Conservation (phyloP, 2,113 vertebrate species). For the Thamnophis sirtalis region DNA sequence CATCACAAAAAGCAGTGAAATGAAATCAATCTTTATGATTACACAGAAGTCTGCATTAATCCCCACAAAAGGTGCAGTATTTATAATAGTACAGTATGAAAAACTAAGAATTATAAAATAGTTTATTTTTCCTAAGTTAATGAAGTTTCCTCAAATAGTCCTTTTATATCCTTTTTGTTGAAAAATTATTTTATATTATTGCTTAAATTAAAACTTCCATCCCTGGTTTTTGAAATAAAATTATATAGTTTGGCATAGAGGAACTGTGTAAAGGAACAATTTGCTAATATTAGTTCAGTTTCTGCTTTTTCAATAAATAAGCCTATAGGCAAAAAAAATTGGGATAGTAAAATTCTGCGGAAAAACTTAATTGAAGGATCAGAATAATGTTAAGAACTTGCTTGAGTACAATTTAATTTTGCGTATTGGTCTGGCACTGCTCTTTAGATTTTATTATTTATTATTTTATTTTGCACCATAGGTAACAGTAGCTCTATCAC, state of each 20-base stretch:
- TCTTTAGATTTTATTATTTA: constrained; percentile 4
- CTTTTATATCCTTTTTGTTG: constrained; percentile 22
- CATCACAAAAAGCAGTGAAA: not conserved
- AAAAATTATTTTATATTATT: constrained; percentile 45
- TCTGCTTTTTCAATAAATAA: constrained; percentile 32
- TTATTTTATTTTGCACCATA: not conserved
- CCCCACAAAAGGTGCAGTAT: not conserved
- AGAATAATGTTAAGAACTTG: constrained; percentile 10
- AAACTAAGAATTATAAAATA: not conserved
- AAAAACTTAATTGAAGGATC: constrained; percentile 26
- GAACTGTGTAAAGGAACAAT: not conserved
- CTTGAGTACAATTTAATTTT: constrained; percentile 12
- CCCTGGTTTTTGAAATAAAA: constrained; percentile 26
- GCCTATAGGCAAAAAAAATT: constrained; percentile 2
- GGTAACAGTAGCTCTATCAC: not conserved
- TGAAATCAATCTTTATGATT: not conserved
- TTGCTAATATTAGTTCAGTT: constrained; percentile 29
- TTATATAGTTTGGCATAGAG: constrained; percentile 24
- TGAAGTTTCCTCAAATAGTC: constrained; percentile 44
- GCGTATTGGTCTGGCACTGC: not conserved
- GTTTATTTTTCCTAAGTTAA: constrained; percentile 15
- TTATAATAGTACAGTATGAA: not conserved
- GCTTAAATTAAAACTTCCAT: constrained; percentile 27
- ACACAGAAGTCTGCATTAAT: not conserved
- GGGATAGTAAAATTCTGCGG: not conserved